Base-by-base conservation (phyloP, 2,888 invertebrate species). In the Lasius platythorax region DNA sequence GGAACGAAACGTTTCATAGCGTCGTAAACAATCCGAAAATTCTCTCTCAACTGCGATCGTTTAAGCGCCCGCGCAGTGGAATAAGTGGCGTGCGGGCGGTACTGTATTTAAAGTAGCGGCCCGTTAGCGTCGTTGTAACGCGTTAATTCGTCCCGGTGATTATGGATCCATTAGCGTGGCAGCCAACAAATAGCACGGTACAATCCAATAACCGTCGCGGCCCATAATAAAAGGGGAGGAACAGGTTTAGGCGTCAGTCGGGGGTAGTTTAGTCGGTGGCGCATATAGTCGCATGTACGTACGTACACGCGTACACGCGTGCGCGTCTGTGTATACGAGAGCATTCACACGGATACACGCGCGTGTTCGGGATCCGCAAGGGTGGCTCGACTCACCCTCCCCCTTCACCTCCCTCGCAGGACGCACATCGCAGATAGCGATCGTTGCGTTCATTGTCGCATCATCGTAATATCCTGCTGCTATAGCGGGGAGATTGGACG, bases 161-260 rank as follows among this genome's bases (percentile, higher is more conserved):
- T 94, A 94, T 91, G 91, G 93, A 93, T 94, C 94, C 94, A 94
- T 94, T 94, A 94, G 93, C 92, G 92, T 92, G 92, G 91, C 92
- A 92, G 91, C 89, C 92, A 93, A 93, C 93, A 94, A 93, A 94
- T 94, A 94, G 93, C 92, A 92, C 91, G 92, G 92, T 92, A 93
- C 93, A 94, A 93, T 94, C 94, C 93, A 94, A 94, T 94, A 94
- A 94, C 93, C 93, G 92, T 93, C 91, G 90, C 87, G 87, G 91
- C 91, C 90, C 90, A 90, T 93, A 92, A 93, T 93, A 93, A 93
- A 93, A 92, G 92, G 92, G 92, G 91, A 90, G 90, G 89, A 89
- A 81, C 46, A 43, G 91, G 92, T 92, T 92, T 92, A 92, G 92
- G 91, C 91, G 92, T 91, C 92, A 92, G 92, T 93, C 93, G 91